Evolutionary conservation across 2,113 vertebrate genomes (phyloP).

Genomic region (Mobula hypostoma): DNA sequence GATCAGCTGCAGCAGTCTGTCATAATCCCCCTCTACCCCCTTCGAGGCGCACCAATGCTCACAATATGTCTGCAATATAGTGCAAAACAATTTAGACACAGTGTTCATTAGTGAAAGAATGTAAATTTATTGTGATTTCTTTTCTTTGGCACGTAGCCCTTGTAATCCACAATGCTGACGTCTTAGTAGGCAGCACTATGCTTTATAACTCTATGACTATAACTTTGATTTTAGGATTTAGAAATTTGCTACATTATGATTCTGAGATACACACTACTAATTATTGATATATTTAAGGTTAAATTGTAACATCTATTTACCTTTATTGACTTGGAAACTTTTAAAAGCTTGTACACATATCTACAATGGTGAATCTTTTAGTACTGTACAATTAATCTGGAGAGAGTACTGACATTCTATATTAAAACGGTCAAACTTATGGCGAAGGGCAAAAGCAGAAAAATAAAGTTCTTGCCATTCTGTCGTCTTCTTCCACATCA

Average conservation of each 20-base stretch:
- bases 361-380: not conserved
- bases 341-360: not conserved
- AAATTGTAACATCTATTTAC: not conserved
- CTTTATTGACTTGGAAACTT: not conserved
- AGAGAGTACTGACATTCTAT: not conserved
- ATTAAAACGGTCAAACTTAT: not conserved
- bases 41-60: too few relatives aligned
- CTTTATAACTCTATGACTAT: too few relatives aligned
- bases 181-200: not conserved
- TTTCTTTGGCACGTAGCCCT: not conserved
- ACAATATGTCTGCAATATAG: too few relatives aligned
- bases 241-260: not conserved
- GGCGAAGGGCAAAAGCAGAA: not conserved
- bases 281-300: not conserved
- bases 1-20: too few relatives aligned
- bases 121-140: not conserved
- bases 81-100: not conserved
- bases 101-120: not conserved
- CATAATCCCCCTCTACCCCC: too few relatives aligned
- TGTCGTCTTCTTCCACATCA: not conserved
- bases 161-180: not conserved
- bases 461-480: not conserved
- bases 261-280: not conserved
- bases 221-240: not conserved
- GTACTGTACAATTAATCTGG: not conserved